phyloP scores from a whole-genome alignment of 92 coral and sea anemone genomes.

The Phenganax stokvisi region DNA sequence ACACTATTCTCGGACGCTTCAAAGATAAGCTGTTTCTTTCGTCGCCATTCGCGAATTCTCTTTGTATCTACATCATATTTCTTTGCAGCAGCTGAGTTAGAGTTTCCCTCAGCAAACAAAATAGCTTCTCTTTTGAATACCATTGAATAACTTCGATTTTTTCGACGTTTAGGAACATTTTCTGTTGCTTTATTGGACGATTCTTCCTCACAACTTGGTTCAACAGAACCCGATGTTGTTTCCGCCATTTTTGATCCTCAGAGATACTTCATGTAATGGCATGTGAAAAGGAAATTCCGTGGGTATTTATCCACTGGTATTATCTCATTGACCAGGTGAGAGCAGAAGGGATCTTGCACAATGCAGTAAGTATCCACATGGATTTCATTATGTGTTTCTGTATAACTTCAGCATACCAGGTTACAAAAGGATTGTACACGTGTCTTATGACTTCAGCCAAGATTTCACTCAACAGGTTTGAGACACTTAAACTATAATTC shows the following conservation, averaged over 20 bases:
- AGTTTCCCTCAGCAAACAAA: conserved; percentile 39
- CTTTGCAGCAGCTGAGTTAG: conserved; percentile 39
- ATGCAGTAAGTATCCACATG: no score
- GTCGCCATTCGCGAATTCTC: conserved; percentile 42
- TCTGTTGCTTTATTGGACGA: neutral
- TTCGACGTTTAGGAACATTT: neutral
- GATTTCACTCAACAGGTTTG: no score
- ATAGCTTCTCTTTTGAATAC: conserved; percentile 35
- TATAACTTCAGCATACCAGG: no score
- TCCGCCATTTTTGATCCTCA: conserved; percentile 6
- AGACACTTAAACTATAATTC: no score
- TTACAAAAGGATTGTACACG: no score
- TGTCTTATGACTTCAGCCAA: no score
- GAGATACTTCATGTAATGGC: neutral
- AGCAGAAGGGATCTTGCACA: no score
- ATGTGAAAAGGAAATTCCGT: neutral
- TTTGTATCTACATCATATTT: conserved; percentile 46
- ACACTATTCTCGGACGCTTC: conserved; percentile 42
- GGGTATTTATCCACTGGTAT: no score
- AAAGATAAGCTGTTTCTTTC: conserved; percentile 33
- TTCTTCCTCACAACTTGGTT: neutral
- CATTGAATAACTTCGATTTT: conserved; percentile 29
- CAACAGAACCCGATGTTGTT: neutral
- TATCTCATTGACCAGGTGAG: no score
- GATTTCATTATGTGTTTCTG: no score